Evolutionary conservation across 1,140 invertebrate genomes (phyloP).

Genomic region (Meloidogyne exigua): DNA sequence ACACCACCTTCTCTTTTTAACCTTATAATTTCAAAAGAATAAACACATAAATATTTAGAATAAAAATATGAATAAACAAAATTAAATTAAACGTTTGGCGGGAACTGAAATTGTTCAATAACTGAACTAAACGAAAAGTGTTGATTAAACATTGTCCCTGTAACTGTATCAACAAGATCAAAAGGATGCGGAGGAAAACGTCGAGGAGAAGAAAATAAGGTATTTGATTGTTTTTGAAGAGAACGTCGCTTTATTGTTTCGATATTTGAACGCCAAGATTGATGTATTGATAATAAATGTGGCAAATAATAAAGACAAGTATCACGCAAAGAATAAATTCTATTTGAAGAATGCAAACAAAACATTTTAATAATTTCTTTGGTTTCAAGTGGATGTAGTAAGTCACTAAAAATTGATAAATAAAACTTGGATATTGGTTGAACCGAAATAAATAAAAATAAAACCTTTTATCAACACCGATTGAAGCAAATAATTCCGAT

Average conservation of each 20-base stretch:
- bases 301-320: slow-evolving; percentile 21
- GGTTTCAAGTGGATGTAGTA: neutral
- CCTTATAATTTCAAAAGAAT: too few species aligned
- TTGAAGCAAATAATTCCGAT: neutral
- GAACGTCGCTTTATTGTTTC: neutral
- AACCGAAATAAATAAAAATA: neutral
- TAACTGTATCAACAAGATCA: slow-evolving; percentile 22
- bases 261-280: neutral
- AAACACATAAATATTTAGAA: too few species aligned
- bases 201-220: neutral
- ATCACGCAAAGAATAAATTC: slow-evolving; percentile 7
- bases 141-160: neutral
- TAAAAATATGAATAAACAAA: neutral
- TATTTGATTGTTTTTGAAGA: neutral
- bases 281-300: slow-evolving; percentile 9
- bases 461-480: slow-evolving; percentile 10
- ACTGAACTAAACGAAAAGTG: neutral
- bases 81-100: neutral
- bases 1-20: too few species aligned
- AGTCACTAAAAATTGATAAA: neutral
- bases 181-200: slow-evolving; percentile 9
- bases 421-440: neutral
- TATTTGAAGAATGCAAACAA: slow-evolving; percentile 11
- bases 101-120: neutral
- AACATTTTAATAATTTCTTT: neutral